phyloP scores from a whole-genome alignment of 1,140 invertebrate genomes.

The Theocolax elegans region DNA sequence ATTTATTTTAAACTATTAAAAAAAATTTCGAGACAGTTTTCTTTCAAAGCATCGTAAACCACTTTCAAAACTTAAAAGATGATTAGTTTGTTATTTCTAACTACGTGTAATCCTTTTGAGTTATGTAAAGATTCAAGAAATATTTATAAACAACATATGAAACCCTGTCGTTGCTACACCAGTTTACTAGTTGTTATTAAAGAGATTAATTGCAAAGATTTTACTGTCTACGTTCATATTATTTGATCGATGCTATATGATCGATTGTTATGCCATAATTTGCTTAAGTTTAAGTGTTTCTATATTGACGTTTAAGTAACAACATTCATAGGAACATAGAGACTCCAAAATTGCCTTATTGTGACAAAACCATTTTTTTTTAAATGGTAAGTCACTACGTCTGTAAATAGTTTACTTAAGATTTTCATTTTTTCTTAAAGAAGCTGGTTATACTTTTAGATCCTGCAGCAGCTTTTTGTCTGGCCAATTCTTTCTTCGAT shows the following conservation, averaged over 20 bases:
- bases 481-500: constrained; percentile 76
- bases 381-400: constrained; percentile 29
- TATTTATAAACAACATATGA: constrained; percentile 23
- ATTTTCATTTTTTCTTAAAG: constrained; percentile 71
- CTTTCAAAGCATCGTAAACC: no score
- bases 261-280: constrained; percentile 30
- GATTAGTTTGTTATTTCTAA: no score
- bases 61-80: no score
- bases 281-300: constrained; percentile 39
- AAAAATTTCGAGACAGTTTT: no score
- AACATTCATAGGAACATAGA: constrained; percentile 54
- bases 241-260: constrained; percentile 21
- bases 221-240: constrained; percentile 14
- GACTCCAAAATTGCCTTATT: constrained; percentile 39
- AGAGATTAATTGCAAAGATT: constrained; percentile 20
- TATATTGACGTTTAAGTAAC: constrained; percentile 46
- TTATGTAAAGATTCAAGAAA: constrained; percentile 22
- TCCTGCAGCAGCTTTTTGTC: constrained; percentile 78
- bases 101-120: no score
- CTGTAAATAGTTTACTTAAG: constrained; percentile 27
- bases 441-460: constrained; percentile 81
- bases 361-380: constrained; percentile 23
- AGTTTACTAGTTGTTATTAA: constrained; percentile 6
- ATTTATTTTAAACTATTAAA: no score
- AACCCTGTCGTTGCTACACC: constrained; percentile 21